Base-by-base conservation (phyloP, 2,888 invertebrate genomes). In the Synergus umbraculus region DNA sequence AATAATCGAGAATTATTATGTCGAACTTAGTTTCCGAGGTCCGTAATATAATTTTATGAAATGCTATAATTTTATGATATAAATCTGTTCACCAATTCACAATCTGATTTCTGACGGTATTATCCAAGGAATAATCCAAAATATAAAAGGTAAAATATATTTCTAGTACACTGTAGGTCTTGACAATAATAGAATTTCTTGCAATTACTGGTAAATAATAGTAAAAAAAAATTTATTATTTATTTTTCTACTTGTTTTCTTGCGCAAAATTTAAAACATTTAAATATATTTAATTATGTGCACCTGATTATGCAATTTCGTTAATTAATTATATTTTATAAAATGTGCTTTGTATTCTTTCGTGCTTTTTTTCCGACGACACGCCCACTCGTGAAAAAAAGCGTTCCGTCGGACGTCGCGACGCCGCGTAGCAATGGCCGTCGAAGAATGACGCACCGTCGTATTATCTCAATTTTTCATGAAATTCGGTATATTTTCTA, bases 391-490 rank as follows among this genome's bases (percentile, higher is more conserved):
- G 69, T 54, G 69, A 54, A 73, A 73, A 69, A 60, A 73, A 73
- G 83, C 78, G 49, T 79, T 43, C 86, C 87, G 87, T 80, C 87
- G 87, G 86, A 81, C 86, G 81, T 46, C 73, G 22, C 77, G 64
- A 29, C 41, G 76, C 46, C 29, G 49, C 85, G 85, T 86, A 86
- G 87, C 87, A 86, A 88, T 88, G 88, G 87, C 83, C 67, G 65
- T 77, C 80, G 44, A 60, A 64, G 78, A 82, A 80, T 82, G 79
- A 82, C 79, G 76, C 73, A 79, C 18, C 69, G 2, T 46, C 49
- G 69, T 73, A 73, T 49, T 49, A 29, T 73, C 49, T 46, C 29
- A 54, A 54, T 73, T 49, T 73, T n/a, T 73, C 69, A 49, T 8
- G 2, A 60, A 37, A 73, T n/a, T 54, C 3, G 2, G 8, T 54